phyloP scores from a whole-genome alignment of 2,888 invertebrate species.

The Onchidella celtica region DNA sequence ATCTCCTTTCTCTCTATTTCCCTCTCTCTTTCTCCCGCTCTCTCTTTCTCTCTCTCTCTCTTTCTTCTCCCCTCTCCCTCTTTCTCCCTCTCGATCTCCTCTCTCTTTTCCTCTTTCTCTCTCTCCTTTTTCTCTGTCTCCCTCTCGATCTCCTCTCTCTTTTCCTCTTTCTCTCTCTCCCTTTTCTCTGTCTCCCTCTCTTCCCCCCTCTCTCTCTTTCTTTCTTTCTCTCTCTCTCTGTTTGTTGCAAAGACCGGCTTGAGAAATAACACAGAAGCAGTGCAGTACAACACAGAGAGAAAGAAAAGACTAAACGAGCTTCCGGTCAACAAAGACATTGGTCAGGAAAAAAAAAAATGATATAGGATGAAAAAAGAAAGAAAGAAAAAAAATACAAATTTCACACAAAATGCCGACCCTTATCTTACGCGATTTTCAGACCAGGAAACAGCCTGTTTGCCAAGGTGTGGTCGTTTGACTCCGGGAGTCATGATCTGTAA shows the following conservation, averaged over 20 bases:
- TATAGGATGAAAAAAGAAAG: not conserved
- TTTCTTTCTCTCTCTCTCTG: not conserved
- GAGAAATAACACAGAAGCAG: too few species aligned
- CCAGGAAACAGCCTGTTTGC: too few species aligned
- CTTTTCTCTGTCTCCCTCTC: not conserved
- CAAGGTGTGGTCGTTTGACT: too few species aligned
- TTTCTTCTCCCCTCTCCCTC: not conserved
- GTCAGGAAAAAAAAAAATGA: not conserved
- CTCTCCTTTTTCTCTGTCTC: not conserved
- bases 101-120: not conserved
- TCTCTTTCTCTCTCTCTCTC: not conserved
- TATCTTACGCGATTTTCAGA: too few species aligned
- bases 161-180: slow-evolving; percentile 7
- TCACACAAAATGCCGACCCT: too few species aligned
- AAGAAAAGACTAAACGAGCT: too few species aligned
- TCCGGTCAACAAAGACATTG: too few species aligned
- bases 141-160: not conserved
- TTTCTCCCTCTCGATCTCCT: not conserved
- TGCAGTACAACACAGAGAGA: too few species aligned
- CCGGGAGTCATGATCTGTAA: too few species aligned
- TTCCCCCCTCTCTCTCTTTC: not conserved
- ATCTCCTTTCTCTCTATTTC: too few species aligned
- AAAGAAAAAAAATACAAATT: not conserved
- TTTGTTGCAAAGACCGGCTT: not conserved
- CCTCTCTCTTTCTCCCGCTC: not conserved